These are phyloP conservation scores for Choristoneura rosaceana DNA, from an alignment of 2,888 invertebrate species.

Conservation along the genomic window DNA sequence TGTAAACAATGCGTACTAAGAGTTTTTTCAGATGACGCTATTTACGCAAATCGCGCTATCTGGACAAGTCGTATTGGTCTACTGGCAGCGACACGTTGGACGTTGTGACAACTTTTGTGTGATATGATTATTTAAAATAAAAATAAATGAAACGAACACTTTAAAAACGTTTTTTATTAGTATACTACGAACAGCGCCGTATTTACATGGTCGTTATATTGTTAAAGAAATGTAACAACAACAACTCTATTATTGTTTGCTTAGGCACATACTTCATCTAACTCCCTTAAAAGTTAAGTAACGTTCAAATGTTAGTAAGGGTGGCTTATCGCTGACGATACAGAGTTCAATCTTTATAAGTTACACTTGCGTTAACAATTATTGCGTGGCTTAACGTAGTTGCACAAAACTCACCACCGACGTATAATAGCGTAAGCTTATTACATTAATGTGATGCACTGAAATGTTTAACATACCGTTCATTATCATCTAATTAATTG, in stretches of 20 bases:
- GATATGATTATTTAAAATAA: background rate
- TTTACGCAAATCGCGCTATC: too few relatives aligned
- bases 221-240: conserved; percentile 85
- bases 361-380: conserved; percentile 13
- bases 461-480: conserved; percentile 28
- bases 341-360: conserved; percentile 15
- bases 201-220: conserved; percentile 84
- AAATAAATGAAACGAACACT: conserved; percentile 65
- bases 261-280: conserved; percentile 80
- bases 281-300: conserved; percentile 53
- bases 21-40: too few relatives aligned
- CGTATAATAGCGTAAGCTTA: conserved; percentile 24
- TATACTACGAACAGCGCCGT: conserved; percentile 85
- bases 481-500: conserved; percentile 15
- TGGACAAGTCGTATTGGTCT: background rate
- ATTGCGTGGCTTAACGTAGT: background rate
- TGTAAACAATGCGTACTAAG: too few relatives aligned
- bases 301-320: conserved; percentile 41
- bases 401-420: background rate
- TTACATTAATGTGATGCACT: conserved; percentile 34
- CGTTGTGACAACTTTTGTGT: background rate
- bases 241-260: conserved; percentile 74
- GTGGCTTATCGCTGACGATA: conserved; percentile 31
- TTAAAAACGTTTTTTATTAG: conserved; percentile 83
- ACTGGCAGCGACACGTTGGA: background rate